Evolutionary conservation across 92 coral and sea anemone genomes (phyloP), one percentile per base, ranked within the genome.

Genomic region (Heliopora coerulea): DNA sequence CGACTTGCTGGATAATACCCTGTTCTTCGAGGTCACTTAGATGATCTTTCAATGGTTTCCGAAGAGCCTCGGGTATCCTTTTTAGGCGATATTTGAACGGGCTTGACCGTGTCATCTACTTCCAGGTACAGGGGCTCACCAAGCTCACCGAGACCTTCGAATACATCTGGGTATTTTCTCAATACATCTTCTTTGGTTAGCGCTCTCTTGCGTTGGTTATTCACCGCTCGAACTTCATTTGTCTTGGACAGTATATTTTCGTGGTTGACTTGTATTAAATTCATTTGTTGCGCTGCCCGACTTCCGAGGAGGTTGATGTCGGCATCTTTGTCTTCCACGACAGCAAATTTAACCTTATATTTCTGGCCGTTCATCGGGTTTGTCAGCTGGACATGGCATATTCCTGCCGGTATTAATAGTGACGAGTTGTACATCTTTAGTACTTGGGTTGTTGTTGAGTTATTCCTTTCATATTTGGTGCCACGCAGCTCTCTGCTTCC

Each of bases 391-490:
- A 83, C 64, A 26, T 33, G 26, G 66, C 82, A 77, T 61, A 54
- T 67, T 24, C 81, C 85, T 19, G 74, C 58, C 28, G 85, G 74
- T 12, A 56, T 23, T 39, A 74, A 68, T 9, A 68, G 49, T 37
- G 85, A 34, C 20, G 75, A 33, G 33, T 81, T 62, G 46, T 57
- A 74, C 81, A 81, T 81, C 54, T 81, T 73, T 62, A 70, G 77
- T 2, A 70, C 77, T 54, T 70, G 77, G n/a, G 17, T 31, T 14
- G 77, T 70, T 17, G 26, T 27, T 44, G 19, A 3, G 0, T 49
- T 11, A 17, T 70, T 24, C 12, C 26, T 15, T 6, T 32, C 3
- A 49, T 69, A 69, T 69, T 69, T 69, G 1, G 61, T 69, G 1
- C 76, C 54, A 14, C 5, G 12, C 44, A 65, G 2, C 5, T 65